Conservation (phyloP, 2,113 vertebrate genomes). For the Gobio gobio region DNA sequence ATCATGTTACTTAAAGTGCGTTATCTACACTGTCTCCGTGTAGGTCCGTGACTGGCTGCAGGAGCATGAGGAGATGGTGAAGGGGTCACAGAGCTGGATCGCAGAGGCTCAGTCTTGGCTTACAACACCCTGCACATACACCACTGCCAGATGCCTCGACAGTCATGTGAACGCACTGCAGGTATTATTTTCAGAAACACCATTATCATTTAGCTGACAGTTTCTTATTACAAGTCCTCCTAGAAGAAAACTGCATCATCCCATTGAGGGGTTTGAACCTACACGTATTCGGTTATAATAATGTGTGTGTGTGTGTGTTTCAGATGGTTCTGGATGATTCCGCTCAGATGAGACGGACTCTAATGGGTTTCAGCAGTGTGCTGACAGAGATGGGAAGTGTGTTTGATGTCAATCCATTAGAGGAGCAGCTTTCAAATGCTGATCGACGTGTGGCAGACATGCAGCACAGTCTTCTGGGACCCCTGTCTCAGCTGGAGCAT, state of each 20-base stretch:
- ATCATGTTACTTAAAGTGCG: neutral
- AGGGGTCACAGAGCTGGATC: constrained; percentile 82
- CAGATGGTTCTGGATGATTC: constrained; percentile 91
- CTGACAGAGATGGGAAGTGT: constrained; percentile 83
- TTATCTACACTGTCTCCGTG: neutral
- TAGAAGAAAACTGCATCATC: neutral
- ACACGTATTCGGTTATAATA: neutral
- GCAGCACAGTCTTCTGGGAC: constrained; percentile 79
- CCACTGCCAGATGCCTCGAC: constrained; percentile 80
- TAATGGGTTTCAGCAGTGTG: constrained; percentile 77
- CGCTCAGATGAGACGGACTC: constrained; percentile 82
- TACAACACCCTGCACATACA: constrained; percentile 73
- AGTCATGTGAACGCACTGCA: constrained; percentile 79
- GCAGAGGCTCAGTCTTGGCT: constrained; percentile 81
- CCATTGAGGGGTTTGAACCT: neutral
- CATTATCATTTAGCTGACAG: neutral
- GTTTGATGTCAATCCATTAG: constrained; percentile 77
- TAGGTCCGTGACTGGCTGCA: constrained; percentile 84
- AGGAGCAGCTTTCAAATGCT: constrained; percentile 74
- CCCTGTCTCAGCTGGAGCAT: constrained; percentile 82
- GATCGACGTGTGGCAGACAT: constrained; percentile 76
- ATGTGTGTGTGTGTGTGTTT: neutral
- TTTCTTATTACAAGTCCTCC: neutral
- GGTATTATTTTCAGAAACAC: constrained; percentile 67
- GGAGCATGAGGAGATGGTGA: constrained; percentile 86